A percentile compares a stretch with the other conserved stretches of the same genome.
These are phyloP conservation scores for Achatina immaculata DNA, from an alignment of 1,140 invertebrate genomes.

Conservation along the genomic window DNA sequence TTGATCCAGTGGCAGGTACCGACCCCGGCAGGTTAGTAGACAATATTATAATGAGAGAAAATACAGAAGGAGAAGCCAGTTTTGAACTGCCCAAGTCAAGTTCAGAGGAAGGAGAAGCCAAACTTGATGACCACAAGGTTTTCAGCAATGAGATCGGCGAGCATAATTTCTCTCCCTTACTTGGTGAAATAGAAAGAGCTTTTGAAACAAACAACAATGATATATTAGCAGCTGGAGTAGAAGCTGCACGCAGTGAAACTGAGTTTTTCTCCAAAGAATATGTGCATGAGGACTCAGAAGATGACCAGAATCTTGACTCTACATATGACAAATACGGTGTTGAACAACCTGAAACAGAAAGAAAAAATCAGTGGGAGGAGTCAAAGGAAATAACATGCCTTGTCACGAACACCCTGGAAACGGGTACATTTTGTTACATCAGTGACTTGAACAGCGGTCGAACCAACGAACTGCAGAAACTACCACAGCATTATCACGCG, in stretches of 20 bases:
- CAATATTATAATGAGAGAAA: too few species aligned
- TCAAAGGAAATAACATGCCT: neutral
- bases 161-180: too few species aligned
- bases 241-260: neutral
- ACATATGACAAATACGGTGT: neutral
- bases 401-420: neutral
- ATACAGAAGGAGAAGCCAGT: neutral
- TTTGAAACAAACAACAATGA: too few species aligned
- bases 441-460: neutral
- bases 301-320: neutral
- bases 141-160: too few species aligned
- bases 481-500: neutral
- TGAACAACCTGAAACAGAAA: neutral
- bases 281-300: neutral
- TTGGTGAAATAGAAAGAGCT: too few species aligned
- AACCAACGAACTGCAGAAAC: neutral
- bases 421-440: neutral
- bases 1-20: neutral
- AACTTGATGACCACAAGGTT: too few species aligned
- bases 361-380: neutral
- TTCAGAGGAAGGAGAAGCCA: neutral
- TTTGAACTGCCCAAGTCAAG: neutral
- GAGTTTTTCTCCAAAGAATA: neutral
- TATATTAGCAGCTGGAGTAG: neutral
- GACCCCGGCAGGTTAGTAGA: neutral